A percentile compares a stretch with the other conserved stretches of the same genome.
Evolutionary conservation across 2,113 vertebrate species (phyloP).

Genomic region (Aegithalos caudatus): DNA sequence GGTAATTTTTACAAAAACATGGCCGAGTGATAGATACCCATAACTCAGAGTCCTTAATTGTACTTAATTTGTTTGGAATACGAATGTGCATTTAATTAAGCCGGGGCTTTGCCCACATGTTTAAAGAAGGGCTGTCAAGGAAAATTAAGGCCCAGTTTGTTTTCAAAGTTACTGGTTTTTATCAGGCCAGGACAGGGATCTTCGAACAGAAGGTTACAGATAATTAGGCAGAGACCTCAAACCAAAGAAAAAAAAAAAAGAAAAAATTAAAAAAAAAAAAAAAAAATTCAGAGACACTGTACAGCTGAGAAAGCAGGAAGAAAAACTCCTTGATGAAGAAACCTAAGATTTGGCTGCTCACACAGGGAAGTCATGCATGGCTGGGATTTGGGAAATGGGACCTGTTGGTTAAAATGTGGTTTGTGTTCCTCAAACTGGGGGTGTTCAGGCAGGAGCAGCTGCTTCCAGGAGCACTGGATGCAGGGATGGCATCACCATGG

Average conservation of each 20-base stretch:
- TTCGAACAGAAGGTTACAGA: conserved; percentile 82
- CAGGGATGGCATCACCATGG: not conserved
- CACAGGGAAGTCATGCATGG: conserved; percentile 44
- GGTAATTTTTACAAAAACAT: conserved; percentile 99
- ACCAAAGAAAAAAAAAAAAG: conserved; percentile 3
- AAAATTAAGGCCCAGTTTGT: conserved; percentile 97
- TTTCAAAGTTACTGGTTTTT: conserved; percentile 94
- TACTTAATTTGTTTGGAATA: conserved; percentile 99
- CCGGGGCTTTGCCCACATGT: conserved; percentile 86
- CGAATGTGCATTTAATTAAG: conserved; percentile 99
- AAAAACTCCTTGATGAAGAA: conserved; percentile 58
- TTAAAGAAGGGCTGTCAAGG: conserved; percentile 96
- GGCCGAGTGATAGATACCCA: conserved; percentile 97
- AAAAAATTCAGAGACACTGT: conserved; percentile 43
- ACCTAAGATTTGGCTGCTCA: conserved; percentile 43
- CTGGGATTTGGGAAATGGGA: conserved; percentile 35
- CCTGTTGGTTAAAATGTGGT: conserved; percentile 58
- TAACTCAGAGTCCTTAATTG: conserved; percentile 99
- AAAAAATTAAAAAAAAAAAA: not conserved
- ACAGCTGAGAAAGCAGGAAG: conserved; percentile 56
- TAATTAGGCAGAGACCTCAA: conserved; percentile 80
- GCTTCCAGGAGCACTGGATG: not conserved
- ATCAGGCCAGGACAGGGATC: conserved; percentile 84
- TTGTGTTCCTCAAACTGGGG: not conserved
- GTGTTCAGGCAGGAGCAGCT: not conserved